Base-by-base conservation (phyloP, 2,797 vertebrate species). In the Kryptopterus vitreolus region DNA sequence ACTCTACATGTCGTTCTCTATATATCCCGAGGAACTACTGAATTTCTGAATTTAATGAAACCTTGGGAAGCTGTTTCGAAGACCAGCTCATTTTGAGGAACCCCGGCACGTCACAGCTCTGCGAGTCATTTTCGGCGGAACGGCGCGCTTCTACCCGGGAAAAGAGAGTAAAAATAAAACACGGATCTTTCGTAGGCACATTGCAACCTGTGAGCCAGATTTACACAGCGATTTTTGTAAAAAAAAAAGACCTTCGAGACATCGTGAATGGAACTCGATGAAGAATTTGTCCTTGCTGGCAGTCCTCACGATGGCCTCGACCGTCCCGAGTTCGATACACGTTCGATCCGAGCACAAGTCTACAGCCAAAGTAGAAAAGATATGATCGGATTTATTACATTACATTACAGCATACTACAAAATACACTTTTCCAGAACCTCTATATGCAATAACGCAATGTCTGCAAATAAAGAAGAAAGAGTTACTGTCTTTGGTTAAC, bases 51-150 rank as follows among this genome's bases (percentile, higher is more conserved):
- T 77, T 65, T 66, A 3, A 69, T 5, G 62, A 33, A 26, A 95
- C 95, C 93, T 95, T 94, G 0, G 95, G 94, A 74, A 96, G 86
- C 53, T 96, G 95, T 87, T 93, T 94, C 53, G 91, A 90, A 76
- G 93, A 93, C 95, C 95, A 96, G 76, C 91, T 91, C 33, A 95
- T 90, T 87, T 94, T 95, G 66, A 95, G 92, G 87, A 96, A 96
- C 8, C 94, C 90, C 3, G 92, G 89, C 69, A 95, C 90, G 15
- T 95, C 93, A 85, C 92, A 94, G 84, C 91, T 85, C 89, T 95
- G 95, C 0, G 89, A 92, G 83, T 95, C 94, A 83, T 95, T 96
- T 78, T 94, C 94, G 68, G 86, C 88, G 2, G 94, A 95, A 50
- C 94, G 93, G 0, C 92, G 90, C 7, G 90, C 90, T 75, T 94